A percentile compares a stretch with the other conserved stretches of the same genome.
phyloP scores from a whole-genome alignment of 1,140 invertebrate genomes.

The Sycobia sp. region DNA sequence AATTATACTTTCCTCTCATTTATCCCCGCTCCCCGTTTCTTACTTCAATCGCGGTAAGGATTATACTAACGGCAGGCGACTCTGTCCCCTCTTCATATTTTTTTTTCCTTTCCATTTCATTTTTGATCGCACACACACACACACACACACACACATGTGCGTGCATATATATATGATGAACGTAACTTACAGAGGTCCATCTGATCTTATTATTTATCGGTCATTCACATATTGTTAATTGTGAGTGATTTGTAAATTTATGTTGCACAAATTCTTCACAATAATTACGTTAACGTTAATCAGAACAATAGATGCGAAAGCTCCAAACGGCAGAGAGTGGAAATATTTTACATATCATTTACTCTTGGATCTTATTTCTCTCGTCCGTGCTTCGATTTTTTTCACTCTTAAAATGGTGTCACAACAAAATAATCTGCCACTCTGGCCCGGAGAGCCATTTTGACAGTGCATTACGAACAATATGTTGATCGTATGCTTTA shows the following conservation, averaged over 20 bases:
- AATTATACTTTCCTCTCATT: slow-evolving; percentile 34
- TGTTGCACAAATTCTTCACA: slow-evolving; percentile 22
- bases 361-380: background rate
- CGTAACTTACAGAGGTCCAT: too few relatives aligned
- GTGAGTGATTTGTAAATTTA: too few relatives aligned
- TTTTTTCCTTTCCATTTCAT: too few relatives aligned
- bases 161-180: too few relatives aligned
- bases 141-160: background rate
- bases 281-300: slow-evolving; percentile 63
- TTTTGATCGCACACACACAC: background rate
- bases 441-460: slow-evolving; percentile 60
- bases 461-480: slow-evolving; percentile 63
- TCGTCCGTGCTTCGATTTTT: too few relatives aligned
- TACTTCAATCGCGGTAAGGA: too few relatives aligned
- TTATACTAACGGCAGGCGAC: too few relatives aligned
- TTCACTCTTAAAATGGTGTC: slow-evolving; percentile 16
- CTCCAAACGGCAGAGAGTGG: slow-evolving; percentile 56
- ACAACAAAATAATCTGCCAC: slow-evolving; percentile 52
- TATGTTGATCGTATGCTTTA: too few relatives aligned
- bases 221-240: too few relatives aligned
- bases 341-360: slow-evolving; percentile 34
- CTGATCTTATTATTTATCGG: too few relatives aligned
- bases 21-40: background rate
- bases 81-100: too few relatives aligned
- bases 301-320: slow-evolving; percentile 63